These are phyloP conservation scores for Hydrolagus affinis DNA, from an alignment of 2,113 vertebrate species.

Conservation along the genomic window DNA sequence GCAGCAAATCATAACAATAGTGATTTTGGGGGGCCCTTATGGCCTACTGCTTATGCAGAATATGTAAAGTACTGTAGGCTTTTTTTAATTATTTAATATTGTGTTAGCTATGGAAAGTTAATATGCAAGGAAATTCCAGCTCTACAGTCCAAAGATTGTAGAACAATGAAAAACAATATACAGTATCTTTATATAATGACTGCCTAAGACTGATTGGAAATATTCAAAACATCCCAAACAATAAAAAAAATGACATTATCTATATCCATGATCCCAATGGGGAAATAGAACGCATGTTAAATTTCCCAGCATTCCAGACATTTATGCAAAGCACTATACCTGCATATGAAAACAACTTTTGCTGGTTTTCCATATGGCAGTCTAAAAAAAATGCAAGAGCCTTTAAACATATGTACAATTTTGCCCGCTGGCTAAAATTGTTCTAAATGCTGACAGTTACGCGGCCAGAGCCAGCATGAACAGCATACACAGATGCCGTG, in stretches of 20 bases:
- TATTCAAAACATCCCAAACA: neutral
- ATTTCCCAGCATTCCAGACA: neutral
- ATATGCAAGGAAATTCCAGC: too few relatives aligned
- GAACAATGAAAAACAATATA: too few relatives aligned
- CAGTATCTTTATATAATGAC: too few relatives aligned
- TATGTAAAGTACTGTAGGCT: neutral
- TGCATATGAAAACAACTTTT: neutral
- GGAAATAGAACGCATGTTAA: neutral
- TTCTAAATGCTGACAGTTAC: neutral
- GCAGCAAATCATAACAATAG: neutral
- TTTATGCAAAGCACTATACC: neutral
- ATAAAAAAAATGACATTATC: neutral
- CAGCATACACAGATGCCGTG: neutral
- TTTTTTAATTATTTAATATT: neutral
- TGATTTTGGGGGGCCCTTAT: neutral
- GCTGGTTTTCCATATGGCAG: neutral
- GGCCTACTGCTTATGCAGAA: too few relatives aligned
- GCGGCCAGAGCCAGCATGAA: neutral
- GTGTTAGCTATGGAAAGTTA: neutral
- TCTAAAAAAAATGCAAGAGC: neutral
- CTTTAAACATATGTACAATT: neutral
- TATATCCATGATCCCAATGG: neutral
- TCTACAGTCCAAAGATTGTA: too few relatives aligned
- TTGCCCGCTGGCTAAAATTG: neutral
- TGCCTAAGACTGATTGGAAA: neutral